Percentiles rank a stretch among this genome's conserved stretches.
Conservation (phyloP, 2,113 vertebrate species). For the Crotalus tigris region DNA sequence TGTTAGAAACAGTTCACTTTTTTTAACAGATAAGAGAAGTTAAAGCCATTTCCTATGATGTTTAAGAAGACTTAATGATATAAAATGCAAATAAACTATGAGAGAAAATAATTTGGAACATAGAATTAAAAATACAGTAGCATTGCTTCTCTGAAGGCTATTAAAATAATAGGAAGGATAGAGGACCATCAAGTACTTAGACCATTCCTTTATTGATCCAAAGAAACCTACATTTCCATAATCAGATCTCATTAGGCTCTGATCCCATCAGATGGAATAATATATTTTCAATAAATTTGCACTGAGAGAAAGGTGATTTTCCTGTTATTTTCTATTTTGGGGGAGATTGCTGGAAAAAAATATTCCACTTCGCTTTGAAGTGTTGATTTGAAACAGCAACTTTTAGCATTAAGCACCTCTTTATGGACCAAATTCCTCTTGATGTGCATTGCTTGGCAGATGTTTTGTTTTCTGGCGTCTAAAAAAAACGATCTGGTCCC, state of each 20-base stretch:
- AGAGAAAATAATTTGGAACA: neutral
- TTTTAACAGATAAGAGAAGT: neutral
- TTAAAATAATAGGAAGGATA: neutral
- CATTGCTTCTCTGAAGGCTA: neutral
- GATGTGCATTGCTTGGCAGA: neutral
- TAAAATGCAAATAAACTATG: neutral
- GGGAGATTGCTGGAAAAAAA: neutral
- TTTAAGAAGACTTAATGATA: neutral
- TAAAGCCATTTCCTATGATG: neutral
- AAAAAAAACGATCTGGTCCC: constrained; percentile 15
- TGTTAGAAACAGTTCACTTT: neutral
- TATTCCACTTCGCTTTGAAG: neutral
- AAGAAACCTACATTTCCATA: constrained; percentile 29
- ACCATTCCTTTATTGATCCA: neutral
- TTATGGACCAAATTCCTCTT: neutral
- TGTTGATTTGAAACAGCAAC: neutral
- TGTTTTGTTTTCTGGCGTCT: constrained; percentile 31
- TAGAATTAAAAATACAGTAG: neutral
- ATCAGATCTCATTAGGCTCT: constrained; percentile 27
- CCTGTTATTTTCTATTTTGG: neutral
- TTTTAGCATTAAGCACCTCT: neutral
- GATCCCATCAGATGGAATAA: neutral
- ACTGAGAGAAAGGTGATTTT: neutral
- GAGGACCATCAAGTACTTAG: neutral
- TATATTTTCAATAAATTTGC: constrained; percentile 30